Conservation (phyloP, 2,797 vertebrate genomes). For the Poeciliopsis gracilis region DNA sequence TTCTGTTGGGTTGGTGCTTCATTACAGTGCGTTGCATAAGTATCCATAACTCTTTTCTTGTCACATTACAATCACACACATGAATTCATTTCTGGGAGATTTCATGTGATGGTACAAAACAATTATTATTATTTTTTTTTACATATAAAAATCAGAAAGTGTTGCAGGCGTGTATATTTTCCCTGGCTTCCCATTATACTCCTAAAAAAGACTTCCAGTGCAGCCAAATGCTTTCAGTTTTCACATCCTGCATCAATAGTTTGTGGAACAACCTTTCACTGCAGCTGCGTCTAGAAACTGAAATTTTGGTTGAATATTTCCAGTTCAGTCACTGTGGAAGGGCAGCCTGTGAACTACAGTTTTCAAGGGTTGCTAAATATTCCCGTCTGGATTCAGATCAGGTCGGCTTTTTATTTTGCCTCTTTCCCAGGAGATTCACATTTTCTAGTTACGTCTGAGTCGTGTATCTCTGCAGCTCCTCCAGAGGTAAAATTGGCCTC, state of each 20-base stretch:
- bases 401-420: background rate
- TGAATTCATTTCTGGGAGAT: background rate
- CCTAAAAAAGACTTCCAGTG: background rate
- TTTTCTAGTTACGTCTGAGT: background rate
- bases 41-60: background rate
- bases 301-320: background rate
- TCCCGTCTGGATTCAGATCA: background rate
- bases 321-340: background rate
- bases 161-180: background rate
- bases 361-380: background rate
- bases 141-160: background rate
- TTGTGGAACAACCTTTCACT: background rate
- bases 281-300: background rate
- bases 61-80: background rate
- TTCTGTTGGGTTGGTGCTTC: conserved; percentile 22
- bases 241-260: background rate
- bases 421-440: background rate
- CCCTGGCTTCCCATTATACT: background rate
- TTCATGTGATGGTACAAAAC: background rate
- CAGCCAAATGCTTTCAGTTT: background rate
- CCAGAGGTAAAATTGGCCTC: background rate
- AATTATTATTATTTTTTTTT: background rate
- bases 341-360: background rate
- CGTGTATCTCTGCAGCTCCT: background rate
- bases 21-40: background rate